Conservation (phyloP, 2,888 invertebrate genomes). For the Carterocephalus palaemon region DNA sequence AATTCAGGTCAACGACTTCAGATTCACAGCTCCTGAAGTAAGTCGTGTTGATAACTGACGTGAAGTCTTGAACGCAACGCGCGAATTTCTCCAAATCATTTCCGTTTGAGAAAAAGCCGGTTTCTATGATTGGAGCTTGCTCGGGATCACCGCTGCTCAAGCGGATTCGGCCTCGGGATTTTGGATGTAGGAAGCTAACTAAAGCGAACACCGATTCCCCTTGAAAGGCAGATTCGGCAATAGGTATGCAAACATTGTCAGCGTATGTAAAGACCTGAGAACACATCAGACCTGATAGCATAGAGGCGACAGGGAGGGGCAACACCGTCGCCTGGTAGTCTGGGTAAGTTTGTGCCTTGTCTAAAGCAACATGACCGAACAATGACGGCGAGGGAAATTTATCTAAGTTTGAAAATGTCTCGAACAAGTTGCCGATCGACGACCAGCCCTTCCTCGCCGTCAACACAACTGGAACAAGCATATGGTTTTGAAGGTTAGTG, state of each 20-base stretch:
- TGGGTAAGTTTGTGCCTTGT: constrained; percentile 45
- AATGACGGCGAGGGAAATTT: constrained; percentile 42
- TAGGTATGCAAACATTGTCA: constrained; percentile 37
- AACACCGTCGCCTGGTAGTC: constrained; percentile 47
- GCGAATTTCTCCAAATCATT: constrained; percentile 40
- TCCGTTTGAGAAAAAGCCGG: constrained; percentile 41
- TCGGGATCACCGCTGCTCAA: constrained; percentile 42
- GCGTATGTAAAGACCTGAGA: constrained; percentile 36
- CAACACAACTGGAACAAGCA: constrained; percentile 40
- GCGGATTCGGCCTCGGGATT: constrained; percentile 47
- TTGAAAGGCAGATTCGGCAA: constrained; percentile 34
- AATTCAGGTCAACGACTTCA: constrained; percentile 35
- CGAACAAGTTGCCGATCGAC: constrained; percentile 36
- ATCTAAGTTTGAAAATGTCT: constrained; percentile 36
- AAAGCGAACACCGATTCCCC: constrained; percentile 34
- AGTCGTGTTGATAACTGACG: constrained; percentile 34
- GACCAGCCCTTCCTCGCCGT: constrained; percentile 32
- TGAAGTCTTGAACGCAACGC: constrained; percentile 35
- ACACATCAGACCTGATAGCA: constrained; percentile 40
- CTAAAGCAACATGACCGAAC: constrained; percentile 45
- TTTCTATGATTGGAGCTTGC: constrained; percentile 40
- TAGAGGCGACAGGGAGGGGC: constrained; percentile 36
- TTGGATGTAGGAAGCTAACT: constrained; percentile 43
- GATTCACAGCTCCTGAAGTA: constrained; percentile 34
- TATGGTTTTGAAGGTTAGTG: constrained; percentile 51